phyloP scores from a whole-genome alignment of 1,140 invertebrate genomes.

The Leptopilina clavipes region DNA sequence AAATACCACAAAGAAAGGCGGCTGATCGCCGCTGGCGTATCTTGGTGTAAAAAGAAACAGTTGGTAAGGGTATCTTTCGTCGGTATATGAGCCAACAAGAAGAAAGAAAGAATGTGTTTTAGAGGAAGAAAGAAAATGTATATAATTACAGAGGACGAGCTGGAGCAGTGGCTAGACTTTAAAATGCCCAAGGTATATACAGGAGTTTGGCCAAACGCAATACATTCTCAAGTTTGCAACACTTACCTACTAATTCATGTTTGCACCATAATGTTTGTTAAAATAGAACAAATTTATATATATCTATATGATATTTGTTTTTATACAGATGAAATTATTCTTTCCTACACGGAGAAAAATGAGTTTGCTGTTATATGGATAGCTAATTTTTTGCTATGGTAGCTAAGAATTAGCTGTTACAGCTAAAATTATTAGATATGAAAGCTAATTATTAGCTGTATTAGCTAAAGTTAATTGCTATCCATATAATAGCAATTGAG shows the following conservation, averaged over 20 bases:
- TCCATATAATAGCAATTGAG: no score
- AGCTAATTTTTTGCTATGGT: no score
- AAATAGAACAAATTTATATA: no score
- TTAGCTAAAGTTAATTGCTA: no score
- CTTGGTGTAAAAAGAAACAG: slow-evolving; percentile 48
- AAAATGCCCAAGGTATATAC: slow-evolving; percentile 63
- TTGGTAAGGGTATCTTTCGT: slow-evolving; percentile 40
- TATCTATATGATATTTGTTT: no score
- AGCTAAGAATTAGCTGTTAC: no score
- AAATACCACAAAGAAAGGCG: slow-evolving; percentile 36
- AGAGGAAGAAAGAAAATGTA: slow-evolving; percentile 56
- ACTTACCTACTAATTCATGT: neutral
- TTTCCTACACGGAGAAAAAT: no score
- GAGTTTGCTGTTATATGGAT: no score
- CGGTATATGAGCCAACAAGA: slow-evolving; percentile 42
- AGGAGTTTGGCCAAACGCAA: slow-evolving; percentile 55
- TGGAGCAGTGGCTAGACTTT: slow-evolving; percentile 67
- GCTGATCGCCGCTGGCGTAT: slow-evolving; percentile 46
- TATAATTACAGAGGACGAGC: slow-evolving; percentile 66
- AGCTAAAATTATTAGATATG: no score
- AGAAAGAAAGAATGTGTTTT: slow-evolving; percentile 41
- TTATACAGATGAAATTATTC: no score
- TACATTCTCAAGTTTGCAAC: slow-evolving; percentile 37
- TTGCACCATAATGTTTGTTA: no score
- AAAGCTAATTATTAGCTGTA: no score